These are phyloP conservation scores for Imbricaverruca yamaguchii DNA, from an alignment of 2,888 invertebrate species.

Conservation along the genomic window DNA sequence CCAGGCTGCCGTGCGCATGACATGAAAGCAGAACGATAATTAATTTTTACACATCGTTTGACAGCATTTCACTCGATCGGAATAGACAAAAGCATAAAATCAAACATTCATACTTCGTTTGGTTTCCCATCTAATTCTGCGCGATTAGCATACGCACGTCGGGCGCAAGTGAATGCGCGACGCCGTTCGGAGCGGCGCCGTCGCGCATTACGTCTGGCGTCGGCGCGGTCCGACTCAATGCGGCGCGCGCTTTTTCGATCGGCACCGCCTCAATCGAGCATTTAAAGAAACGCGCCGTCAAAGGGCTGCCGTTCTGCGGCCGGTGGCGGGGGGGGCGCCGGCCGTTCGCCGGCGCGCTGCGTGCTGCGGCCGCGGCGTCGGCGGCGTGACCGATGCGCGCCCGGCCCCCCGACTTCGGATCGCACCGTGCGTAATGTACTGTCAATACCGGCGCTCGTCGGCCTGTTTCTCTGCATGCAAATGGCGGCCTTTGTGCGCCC, in stretches of 20 bases:
- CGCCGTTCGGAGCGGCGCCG: not conserved
- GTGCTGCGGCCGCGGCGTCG: not conserved
- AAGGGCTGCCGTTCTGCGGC: not conserved
- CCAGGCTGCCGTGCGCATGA: not conserved
- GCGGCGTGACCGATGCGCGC: slow-evolving; percentile 8
- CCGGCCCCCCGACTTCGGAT: not conserved
- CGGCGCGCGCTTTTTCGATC: not conserved
- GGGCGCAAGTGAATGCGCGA: not conserved
- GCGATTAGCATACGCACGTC: not conserved
- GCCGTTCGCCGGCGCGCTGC: not conserved
- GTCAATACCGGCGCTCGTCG: not conserved
- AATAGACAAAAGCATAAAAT: slow-evolving; percentile 21
- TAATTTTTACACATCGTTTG: slow-evolving; percentile 17
- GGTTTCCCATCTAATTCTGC: not conserved
- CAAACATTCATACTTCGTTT: slow-evolving; percentile 20
- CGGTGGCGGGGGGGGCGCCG: too few species aligned
- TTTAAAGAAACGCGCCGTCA: not conserved
- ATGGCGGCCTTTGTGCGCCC: not conserved
- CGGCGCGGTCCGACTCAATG: not conserved
- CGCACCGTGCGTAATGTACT: slow-evolving; percentile 3
- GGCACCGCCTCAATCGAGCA: not conserved
- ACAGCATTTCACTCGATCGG: not conserved
- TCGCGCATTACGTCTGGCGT: not conserved
- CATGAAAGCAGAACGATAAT: slow-evolving; percentile 9
- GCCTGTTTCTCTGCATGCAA: not conserved